These are phyloP conservation scores for Stercorarius parasiticus DNA, from an alignment of 2,113 vertebrate species.

Conservation along the genomic window DNA sequence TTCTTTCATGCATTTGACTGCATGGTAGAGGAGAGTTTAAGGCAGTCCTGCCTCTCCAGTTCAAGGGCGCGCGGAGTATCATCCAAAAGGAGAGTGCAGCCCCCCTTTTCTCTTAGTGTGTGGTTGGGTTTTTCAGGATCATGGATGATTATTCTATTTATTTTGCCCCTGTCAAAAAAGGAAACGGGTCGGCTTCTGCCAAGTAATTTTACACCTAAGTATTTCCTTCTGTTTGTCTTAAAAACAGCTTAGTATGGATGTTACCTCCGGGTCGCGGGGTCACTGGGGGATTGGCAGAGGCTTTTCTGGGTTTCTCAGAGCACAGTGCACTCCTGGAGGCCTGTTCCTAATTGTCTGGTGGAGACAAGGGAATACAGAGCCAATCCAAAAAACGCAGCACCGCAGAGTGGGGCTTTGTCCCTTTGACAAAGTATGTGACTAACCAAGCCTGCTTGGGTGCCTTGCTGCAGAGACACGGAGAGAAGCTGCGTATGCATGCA, in stretches of 20 bases:
- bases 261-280: slow-evolving; percentile 23
- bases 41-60: neutral
- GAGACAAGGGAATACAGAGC: neutral
- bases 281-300: slow-evolving; percentile 32
- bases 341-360: slow-evolving; percentile 14
- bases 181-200: slow-evolving; percentile 15
- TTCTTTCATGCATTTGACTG: neutral
- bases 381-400: neutral
- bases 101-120: slow-evolving; percentile 3
- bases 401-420: neutral
- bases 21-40: neutral
- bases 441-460: neutral
- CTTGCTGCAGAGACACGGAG: neutral
- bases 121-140: slow-evolving; percentile 39
- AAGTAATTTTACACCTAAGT: slow-evolving; percentile 66
- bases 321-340: neutral
- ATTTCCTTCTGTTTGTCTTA: slow-evolving; percentile 68
- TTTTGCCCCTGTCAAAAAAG: slow-evolving; percentile 46
- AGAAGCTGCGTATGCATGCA: neutral
- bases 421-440: neutral
- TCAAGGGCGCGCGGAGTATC: neutral
- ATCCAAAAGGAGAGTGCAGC: fast-evolving
- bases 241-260: slow-evolving; percentile 61
- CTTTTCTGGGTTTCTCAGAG: slow-evolving; percentile 22
- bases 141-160: slow-evolving; percentile 19